Conservation (phyloP, 2,888 invertebrate genomes). For the Caenorhabditis afra region DNA sequence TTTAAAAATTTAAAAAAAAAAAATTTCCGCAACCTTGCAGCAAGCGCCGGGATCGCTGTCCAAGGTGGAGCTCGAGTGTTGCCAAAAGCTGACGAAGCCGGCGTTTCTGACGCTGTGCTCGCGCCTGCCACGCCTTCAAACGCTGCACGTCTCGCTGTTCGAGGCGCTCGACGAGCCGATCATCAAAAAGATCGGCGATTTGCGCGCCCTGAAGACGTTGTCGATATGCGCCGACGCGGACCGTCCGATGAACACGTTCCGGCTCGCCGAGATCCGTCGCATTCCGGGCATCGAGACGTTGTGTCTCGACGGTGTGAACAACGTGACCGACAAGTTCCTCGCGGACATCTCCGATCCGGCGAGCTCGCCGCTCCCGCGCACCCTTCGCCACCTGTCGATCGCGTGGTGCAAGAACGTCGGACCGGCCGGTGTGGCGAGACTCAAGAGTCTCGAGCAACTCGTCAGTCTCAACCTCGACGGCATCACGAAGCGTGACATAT, state of each 20-base stretch:
- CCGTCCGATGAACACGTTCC: conserved; percentile 7
- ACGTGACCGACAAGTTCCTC: conserved; percentile 64
- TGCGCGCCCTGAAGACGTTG: conserved; percentile 34
- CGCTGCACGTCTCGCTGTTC: conserved; percentile 38
- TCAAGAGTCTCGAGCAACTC: conserved; percentile 41
- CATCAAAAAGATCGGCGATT: conserved; percentile 28
- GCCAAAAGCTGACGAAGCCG: conserved; percentile 50
- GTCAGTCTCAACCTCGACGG: conserved; percentile 71
- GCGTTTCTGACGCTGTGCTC: conserved; percentile 34
- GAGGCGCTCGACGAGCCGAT: conserved; percentile 20
- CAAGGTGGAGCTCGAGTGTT: conserved; percentile 64
- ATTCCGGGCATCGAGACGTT: conserved; percentile 54
- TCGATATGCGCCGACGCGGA: conserved; percentile 48
- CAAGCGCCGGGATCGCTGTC: conserved; percentile 55
- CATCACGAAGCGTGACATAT: conserved; percentile 66
- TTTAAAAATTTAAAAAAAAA: too few relatives aligned
- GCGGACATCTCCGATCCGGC: conserved; percentile 47
- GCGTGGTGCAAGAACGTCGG: conserved; percentile 67
- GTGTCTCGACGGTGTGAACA: conserved; percentile 67
- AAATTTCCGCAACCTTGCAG: conserved; percentile 19
- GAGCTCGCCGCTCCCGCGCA: conserved; percentile 18
- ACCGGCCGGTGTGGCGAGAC: conserved; percentile 46
- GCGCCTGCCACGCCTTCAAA: conserved; percentile 15
- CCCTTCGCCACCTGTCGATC: conserved; percentile 58
- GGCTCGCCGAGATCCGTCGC: conserved; percentile 47